Evolutionary conservation across 2,113 vertebrate genomes (phyloP).

Genomic region (Diphyllodes magnificus): DNA sequence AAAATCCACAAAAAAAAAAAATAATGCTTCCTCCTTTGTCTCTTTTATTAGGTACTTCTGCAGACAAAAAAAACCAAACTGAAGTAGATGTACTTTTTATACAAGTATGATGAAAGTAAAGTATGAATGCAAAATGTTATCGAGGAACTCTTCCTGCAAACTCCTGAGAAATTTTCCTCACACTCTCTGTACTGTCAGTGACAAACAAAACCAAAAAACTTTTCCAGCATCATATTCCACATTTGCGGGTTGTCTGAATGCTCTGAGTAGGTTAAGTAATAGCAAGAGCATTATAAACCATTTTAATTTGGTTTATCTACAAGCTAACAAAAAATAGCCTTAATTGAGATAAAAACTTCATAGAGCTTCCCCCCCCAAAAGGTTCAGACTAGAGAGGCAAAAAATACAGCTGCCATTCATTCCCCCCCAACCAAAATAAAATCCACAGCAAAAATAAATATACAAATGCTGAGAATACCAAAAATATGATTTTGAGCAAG

Average conservation of each 20-base stretch:
- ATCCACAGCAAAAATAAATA: neutral
- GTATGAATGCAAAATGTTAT: neutral
- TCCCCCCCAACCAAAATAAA: neutral
- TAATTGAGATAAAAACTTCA: neutral
- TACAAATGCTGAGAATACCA: neutral
- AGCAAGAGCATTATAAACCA: neutral
- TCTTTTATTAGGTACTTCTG: neutral
- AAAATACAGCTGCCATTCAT: neutral
- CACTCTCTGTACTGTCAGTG: neutral
- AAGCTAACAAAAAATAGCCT: neutral
- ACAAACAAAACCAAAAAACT: neutral
- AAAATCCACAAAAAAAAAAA: too few relatives aligned
- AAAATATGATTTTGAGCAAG: neutral
- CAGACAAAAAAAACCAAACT: neutral
- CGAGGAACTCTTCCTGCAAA: neutral
- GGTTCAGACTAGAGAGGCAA: neutral
- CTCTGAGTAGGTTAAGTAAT: neutral
- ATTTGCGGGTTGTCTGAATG: neutral
- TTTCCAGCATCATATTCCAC: neutral
- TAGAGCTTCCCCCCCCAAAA: neutral
- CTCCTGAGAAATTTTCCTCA: neutral
- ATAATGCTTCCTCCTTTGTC: neutral
- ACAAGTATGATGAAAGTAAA: neutral
- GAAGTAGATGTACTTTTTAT: neutral
- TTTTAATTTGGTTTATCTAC: neutral